These are phyloP conservation scores for Drosophila acutilabella DNA, from an alignment of 2,888 invertebrate species.

Conservation along the genomic window DNA sequence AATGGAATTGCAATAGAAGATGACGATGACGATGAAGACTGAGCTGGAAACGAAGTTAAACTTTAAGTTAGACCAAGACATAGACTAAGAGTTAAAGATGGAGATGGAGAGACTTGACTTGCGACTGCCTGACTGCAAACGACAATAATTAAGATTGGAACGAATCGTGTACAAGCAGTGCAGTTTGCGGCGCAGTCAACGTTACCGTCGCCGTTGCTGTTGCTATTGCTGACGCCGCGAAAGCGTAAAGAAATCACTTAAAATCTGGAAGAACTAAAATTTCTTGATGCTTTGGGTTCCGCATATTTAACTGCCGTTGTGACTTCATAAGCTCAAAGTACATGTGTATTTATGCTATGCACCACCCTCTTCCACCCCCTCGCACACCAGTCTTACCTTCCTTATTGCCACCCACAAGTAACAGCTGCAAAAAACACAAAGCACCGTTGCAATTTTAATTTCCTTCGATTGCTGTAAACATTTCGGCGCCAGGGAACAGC, in stretches of 20 bases:
- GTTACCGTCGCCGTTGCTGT: background rate
- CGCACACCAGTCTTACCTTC: background rate
- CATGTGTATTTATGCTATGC: slow-evolving; percentile 5
- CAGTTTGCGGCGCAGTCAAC: background rate
- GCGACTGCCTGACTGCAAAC: slow-evolving; percentile 43
- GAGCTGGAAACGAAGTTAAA: slow-evolving; percentile 10
- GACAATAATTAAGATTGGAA: slow-evolving; percentile 79
- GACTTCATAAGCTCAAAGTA: background rate
- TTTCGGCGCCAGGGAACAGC: too few species aligned
- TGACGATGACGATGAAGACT: slow-evolving; percentile 16
- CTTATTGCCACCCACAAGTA: too few species aligned
- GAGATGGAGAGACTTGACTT: slow-evolving; percentile 16
- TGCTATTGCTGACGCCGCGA: slow-evolving; percentile 51
- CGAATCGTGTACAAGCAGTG: slow-evolving; percentile 44
- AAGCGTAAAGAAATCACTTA: slow-evolving; percentile 78
- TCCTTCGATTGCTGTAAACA: too few species aligned
- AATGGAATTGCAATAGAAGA: slow-evolving; percentile 10
- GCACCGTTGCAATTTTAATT: too few species aligned
- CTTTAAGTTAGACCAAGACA: too few species aligned
- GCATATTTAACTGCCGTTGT: slow-evolving; percentile 49
- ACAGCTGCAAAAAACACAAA: too few species aligned
- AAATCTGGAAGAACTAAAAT: slow-evolving; percentile 52
- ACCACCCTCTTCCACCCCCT: slow-evolving; percentile 9
- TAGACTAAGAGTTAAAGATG: slow-evolving; percentile 5
- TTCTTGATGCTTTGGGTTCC: slow-evolving; percentile 59